Conservation (phyloP, 2,797 vertebrate species). For the Epinephelus coioides region DNA sequence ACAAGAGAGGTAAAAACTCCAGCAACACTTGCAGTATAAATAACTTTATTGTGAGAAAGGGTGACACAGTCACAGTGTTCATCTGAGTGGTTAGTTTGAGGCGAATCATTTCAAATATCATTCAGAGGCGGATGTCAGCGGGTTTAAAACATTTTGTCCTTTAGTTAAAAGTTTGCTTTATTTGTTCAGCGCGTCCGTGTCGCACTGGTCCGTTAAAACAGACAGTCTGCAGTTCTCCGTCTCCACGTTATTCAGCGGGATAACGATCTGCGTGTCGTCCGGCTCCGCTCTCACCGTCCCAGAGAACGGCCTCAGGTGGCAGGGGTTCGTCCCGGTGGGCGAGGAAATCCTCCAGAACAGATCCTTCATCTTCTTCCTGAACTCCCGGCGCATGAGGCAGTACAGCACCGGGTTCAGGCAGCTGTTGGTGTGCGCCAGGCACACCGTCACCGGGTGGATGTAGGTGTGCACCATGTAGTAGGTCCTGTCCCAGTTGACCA, state of each 20-base stretch:
- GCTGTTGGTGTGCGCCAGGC: conserved; percentile 85
- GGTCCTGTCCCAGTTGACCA: conserved; percentile 76
- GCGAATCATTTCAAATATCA: not conserved
- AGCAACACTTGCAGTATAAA: not conserved
- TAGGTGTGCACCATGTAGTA: conserved; percentile 84
- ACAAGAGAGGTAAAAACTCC: not conserved
- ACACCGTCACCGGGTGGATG: conserved; percentile 82
- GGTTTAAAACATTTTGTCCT: not conserved
- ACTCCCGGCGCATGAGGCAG: conserved; percentile 84
- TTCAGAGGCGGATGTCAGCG: too few species aligned
- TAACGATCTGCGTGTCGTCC: conserved; percentile 72
- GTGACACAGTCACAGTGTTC: not conserved
- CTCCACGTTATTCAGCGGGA: conserved; percentile 79
- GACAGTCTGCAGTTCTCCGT: conserved; percentile 77
- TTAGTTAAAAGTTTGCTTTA: not conserved
- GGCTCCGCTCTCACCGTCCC: conserved; percentile 69
- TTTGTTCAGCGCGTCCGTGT: conserved; percentile 45
- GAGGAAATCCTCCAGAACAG: conserved; percentile 85
- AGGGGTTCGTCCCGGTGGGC: conserved; percentile 64
- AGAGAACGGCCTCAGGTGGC: conserved; percentile 77
- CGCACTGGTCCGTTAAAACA: conserved; percentile 61
- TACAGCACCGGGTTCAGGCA: conserved; percentile 85
- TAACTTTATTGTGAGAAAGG: too few species aligned
- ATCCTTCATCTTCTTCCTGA: conserved; percentile 82
- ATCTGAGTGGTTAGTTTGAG: not conserved